These are phyloP conservation scores for Tenodera sinensis DNA, from an alignment of 2,888 invertebrate species.

Conservation along the genomic window DNA sequence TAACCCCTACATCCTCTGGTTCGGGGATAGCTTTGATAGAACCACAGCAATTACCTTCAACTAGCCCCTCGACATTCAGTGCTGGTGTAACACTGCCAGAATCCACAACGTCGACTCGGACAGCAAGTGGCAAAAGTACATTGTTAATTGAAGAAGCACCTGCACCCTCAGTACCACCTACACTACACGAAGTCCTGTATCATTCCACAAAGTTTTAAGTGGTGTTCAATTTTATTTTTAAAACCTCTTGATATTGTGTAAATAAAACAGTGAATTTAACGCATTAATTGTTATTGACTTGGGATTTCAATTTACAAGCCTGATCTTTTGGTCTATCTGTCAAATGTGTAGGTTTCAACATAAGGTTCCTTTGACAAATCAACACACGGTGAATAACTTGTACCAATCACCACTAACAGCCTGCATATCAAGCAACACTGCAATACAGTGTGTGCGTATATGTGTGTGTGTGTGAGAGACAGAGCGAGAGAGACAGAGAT, in stretches of 20 bases:
- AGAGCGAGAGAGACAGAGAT: no score
- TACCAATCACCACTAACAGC: no score
- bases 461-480: no score
- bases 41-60: background rate
- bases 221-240: background rate
- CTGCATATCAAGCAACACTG: no score
- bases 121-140: background rate
- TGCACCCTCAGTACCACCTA: background rate
- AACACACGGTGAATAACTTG: no score
- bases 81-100: background rate
- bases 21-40: background rate
- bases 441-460: no score
- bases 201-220: constrained; percentile 1
- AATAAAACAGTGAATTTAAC: background rate
- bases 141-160: background rate
- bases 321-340: no score
- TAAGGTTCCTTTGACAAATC: no score
- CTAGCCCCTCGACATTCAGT: background rate
- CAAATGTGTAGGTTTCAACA: no score
- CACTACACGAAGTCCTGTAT: background rate
- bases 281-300: no score
- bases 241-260: background rate
- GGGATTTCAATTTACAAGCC: no score
- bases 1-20: background rate
- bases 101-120: background rate